phyloP scores from a whole-genome alignment of 2,797 vertebrate genomes.

The Poliocrania exsul region DNA sequence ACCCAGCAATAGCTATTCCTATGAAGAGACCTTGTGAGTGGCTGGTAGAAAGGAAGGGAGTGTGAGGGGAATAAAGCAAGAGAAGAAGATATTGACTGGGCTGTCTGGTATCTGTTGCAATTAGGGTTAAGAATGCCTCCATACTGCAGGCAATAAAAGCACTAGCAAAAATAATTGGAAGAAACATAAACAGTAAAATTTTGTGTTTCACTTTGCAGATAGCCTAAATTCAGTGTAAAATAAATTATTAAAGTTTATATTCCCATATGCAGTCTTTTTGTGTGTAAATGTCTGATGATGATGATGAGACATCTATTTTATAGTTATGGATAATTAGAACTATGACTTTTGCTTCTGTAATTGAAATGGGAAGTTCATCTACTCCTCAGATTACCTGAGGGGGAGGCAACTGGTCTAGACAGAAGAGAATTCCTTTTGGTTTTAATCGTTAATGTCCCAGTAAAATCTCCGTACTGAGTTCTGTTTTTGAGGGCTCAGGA shows the following conservation, averaged over 20 bases:
- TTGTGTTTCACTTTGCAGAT: neutral
- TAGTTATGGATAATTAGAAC: neutral
- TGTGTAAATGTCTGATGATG: neutral
- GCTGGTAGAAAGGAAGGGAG: neutral
- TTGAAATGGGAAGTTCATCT: neutral
- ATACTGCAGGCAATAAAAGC: neutral
- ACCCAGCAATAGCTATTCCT: neutral
- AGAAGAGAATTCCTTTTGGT: neutral
- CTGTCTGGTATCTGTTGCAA: neutral
- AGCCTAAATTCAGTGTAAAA: neutral
- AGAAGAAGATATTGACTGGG: neutral
- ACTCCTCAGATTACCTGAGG: neutral
- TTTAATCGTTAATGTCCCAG: neutral
- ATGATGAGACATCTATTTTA: neutral
- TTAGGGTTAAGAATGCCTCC: neutral
- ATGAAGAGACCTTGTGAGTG: neutral
- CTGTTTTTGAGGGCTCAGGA: slow-evolving; percentile 11
- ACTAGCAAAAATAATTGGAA: neutral
- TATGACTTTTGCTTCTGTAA: neutral
- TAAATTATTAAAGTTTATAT: neutral
- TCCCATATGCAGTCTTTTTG: neutral
- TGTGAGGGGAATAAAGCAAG: neutral
- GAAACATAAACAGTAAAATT: neutral
- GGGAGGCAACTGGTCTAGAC: slow-evolving; percentile 3
- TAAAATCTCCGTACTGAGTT: slow-evolving; percentile 6